A percentile compares a stretch with the other conserved stretches of the same genome.
Conservation (phyloP, 2,113 vertebrate genomes). For the Channa maculata region DNA sequence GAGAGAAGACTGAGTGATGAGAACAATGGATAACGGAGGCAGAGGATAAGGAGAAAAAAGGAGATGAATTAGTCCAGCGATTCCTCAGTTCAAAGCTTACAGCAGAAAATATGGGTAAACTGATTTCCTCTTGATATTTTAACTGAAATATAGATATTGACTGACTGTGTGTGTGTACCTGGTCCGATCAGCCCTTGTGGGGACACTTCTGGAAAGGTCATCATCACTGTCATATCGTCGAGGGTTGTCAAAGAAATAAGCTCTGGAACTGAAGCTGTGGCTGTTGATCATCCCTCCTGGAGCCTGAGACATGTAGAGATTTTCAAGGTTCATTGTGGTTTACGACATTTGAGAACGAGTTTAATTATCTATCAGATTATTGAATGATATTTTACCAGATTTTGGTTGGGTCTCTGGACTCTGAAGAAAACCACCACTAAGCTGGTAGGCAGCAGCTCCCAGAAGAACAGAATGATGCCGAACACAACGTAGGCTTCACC, state of each 20-base stretch:
- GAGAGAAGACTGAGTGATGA: slow-evolving; percentile 73
- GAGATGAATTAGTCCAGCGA: slow-evolving; percentile 6
- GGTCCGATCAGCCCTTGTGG: slow-evolving; percentile 84
- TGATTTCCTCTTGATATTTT: neutral
- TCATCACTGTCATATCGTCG: slow-evolving; percentile 96
- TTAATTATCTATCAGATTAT: neutral
- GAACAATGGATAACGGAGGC: slow-evolving; percentile 10
- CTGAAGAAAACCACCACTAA: slow-evolving; percentile 94
- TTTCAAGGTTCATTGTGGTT: neutral
- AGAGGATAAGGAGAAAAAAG: neutral
- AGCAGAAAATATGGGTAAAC: neutral
- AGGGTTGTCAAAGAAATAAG: slow-evolving; percentile 98
- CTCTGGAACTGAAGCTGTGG: slow-evolving; percentile 93
- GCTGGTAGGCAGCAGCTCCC: slow-evolving; percentile 94
- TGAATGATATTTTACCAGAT: slow-evolving; percentile 85
- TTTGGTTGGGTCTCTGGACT: slow-evolving; percentile 91
- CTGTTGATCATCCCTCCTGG: slow-evolving; percentile 94
- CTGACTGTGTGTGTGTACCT: slow-evolving; percentile 67
- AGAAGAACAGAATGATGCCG: slow-evolving; percentile 94
- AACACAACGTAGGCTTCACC: slow-evolving; percentile 92
- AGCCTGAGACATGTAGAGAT: slow-evolving; percentile 75
- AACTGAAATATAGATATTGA: neutral
- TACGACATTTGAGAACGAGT: neutral
- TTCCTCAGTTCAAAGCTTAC: neutral
- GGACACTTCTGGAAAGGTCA: slow-evolving; percentile 90